Evolutionary conservation across 2,888 invertebrate species (phyloP).

Genomic region (Deroplatys truncata): DNA sequence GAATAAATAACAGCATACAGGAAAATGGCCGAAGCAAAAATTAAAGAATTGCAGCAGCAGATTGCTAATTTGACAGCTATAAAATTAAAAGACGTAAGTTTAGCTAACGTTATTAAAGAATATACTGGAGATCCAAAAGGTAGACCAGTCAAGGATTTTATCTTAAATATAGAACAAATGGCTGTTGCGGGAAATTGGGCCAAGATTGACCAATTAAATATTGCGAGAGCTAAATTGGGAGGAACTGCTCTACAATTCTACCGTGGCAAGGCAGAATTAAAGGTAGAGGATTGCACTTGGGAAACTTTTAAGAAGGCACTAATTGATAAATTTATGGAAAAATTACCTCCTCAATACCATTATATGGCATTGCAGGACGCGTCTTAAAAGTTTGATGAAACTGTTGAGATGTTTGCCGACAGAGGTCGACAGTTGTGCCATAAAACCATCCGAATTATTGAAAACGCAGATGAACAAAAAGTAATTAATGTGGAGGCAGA

Average conservation of each 20-base stretch:
- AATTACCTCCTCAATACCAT: neutral
- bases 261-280: neutral
- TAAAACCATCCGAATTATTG: neutral
- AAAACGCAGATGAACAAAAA: neutral
- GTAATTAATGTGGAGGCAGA: neutral
- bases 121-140: neutral
- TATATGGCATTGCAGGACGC: neutral
- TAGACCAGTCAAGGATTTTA: neutral
- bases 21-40: too few relatives aligned
- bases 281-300: neutral
- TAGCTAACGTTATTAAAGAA: neutral
- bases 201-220: neutral
- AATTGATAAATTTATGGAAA: neutral
- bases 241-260: neutral
- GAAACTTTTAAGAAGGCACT: neutral
- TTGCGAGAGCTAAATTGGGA: neutral
- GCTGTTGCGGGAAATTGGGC: neutral
- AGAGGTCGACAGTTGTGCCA: neutral
- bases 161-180: neutral
- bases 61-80: too few relatives aligned
- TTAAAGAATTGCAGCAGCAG: too few relatives aligned
- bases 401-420: neutral
- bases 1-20: too few relatives aligned
- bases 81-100: neutral
- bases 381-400: neutral